These are phyloP conservation scores for Drosophila austrosaltans DNA, from an alignment of 2,888 invertebrate species.

Conservation along the genomic window DNA sequence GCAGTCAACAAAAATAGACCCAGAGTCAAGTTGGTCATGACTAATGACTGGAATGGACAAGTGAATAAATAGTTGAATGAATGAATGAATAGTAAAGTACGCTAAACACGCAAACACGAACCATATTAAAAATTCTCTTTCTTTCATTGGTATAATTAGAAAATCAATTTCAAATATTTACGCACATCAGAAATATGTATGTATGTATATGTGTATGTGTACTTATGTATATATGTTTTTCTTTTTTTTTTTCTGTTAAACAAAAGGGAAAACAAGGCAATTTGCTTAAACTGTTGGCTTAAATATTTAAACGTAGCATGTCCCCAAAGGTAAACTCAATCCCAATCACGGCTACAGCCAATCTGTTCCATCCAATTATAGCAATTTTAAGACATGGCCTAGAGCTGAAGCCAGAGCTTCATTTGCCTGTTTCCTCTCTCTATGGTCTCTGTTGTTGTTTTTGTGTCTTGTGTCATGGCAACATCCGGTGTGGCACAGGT, in stretches of 20 bases:
- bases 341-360: conserved; percentile 20
- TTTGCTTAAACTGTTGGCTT: conserved; percentile 47
- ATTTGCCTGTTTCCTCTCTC: no score
- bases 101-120: conserved; percentile 6
- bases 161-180: conserved; percentile 52
- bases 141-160: conserved; percentile 51
- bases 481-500: conserved; percentile 57
- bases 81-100: not conserved
- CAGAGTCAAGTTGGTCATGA: conserved; percentile 17
- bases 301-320: conserved; percentile 60
- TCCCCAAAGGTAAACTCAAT: conserved; percentile 14
- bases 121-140: conserved; percentile 29
- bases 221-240: not conserved
- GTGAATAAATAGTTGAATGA: not conserved
- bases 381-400: conserved; percentile 4
- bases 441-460: not conserved
- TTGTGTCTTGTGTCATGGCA: conserved; percentile 12
- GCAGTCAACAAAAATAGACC: conserved; percentile 45
- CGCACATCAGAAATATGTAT: not conserved
- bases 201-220: not conserved
- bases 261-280: conserved; percentile 24
- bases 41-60: conserved; percentile 1
- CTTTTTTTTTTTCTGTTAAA: no score
- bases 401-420: not conserved
- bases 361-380: conserved; percentile 58